Evolutionary conservation across 2,797 vertebrate genomes (phyloP), one percentile per base, ranked within the genome.

Genomic region (Helostoma temminkii): DNA sequence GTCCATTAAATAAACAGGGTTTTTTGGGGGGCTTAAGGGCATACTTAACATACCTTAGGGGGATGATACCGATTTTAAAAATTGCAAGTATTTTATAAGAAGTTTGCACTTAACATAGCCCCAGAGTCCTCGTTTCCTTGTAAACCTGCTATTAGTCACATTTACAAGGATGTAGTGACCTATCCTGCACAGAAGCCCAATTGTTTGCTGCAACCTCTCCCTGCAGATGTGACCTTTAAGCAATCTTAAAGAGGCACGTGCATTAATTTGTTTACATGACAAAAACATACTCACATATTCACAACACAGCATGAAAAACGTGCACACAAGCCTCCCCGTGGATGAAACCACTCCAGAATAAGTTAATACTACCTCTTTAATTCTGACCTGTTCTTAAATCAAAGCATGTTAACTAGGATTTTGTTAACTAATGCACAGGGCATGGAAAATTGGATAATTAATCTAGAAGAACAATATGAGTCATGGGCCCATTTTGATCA

Each of bases 101-200:
- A 50, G 45, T 32, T 64, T 81, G 83, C 85, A 87, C 83, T 85
- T 81, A 84, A 58, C 75, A 30, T 66, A 46, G 41, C 81, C 78
- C 82, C 58, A 28, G 60, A 86, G 78, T 47, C 59, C 65, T 2
- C 57, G 67, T 49, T 62, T 30, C 50, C 28, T 62, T 54, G 62
- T 61, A 46, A 76, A 80, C 55, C 63, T 50, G 47, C 81, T 69
- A 75, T 90, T 76, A 80, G 70, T 82, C 61, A 74, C 41, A 42
- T 19, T 42, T 42, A n/a, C 41, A 42, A 42, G 18, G 41, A 80
- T 78, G 53, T 72, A 69, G 82, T 82, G 78, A 84, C 28, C 75
- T 62, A 78, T 57, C 41, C 55, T 37, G 47, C 57, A 66, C 48
- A 57, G 25, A 74, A 46, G 63, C 80, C 50, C 78, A 77, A 81